Evolutionary conservation across 2,113 vertebrate species (phyloP).

Genomic region (Nymphicus hollandicus): DNA sequence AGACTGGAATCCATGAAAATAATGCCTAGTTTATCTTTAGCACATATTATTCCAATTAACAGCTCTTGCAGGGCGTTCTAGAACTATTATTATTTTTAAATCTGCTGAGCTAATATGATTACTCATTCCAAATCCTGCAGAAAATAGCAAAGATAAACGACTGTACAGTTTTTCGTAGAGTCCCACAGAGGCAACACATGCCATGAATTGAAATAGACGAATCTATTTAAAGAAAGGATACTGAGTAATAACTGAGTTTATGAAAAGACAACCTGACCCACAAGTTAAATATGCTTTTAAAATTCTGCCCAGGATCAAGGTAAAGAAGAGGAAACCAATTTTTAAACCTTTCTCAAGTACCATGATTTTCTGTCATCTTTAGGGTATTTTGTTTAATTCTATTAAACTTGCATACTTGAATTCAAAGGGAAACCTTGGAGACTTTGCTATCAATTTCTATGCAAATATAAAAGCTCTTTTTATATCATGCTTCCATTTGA

Average conservation of each 20-base stretch:
- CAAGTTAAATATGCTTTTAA: background rate
- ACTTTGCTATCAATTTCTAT: background rate
- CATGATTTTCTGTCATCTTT: background rate
- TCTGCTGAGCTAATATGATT: background rate
- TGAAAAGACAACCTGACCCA: background rate
- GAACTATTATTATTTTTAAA: background rate
- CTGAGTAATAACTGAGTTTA: background rate
- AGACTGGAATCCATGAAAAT: background rate
- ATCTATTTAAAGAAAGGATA: conserved; percentile 1
- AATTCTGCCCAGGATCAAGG: background rate
- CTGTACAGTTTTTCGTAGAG: background rate
- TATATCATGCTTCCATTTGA: background rate
- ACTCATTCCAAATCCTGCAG: background rate
- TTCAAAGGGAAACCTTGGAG: background rate
- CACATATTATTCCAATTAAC: background rate
- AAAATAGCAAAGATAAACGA: conserved; percentile 13
- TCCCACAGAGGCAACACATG: background rate
- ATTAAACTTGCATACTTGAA: background rate
- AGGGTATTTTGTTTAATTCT: background rate
- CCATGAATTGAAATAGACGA: background rate
- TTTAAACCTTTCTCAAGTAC: background rate
- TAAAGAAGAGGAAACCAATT: background rate
- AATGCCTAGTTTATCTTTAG: background rate
- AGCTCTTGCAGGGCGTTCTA: background rate
- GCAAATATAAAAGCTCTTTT: background rate